Evolutionary conservation across 2,113 vertebrate species (phyloP), one percentile per base, ranked within the genome.

Genomic region (Acrocephalus kingi): DNA sequence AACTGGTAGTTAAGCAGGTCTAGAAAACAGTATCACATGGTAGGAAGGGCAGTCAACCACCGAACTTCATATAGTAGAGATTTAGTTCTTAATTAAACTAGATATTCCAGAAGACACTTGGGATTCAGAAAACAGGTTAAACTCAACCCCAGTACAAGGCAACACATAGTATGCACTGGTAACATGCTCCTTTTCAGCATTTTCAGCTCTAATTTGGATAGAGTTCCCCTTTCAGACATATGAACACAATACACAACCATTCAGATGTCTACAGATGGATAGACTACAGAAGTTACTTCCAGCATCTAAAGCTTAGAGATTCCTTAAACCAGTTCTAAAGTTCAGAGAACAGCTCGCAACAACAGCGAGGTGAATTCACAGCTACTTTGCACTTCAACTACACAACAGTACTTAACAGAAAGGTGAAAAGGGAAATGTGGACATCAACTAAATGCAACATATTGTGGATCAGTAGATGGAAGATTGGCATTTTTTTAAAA

Each of bases 401-500:
- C 2, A 2, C 22, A 56, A 37, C 13, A 52, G 13, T 13, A 69
- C 31, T 76, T 86, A 66, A 79, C 62, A 83, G 33, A 68, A 72
- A 46, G 1, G 13, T 12, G 30, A 89, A 41, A 71, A 10, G 11
- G 7, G 2, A 45, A 66, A 25, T 13, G 52, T 0, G 1, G 12
- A 31, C 9, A 9, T 49, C 22, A 91, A 52, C 21, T 73, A 59
- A 89, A 55, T 18, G 13, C 18, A 90, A 45, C 6, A 5, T 27
- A 31, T 19, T 62, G n/a, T 25, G 10, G 14, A 85, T 31, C 33
- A 88, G 16, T 7, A 90, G 19, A 4, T 52, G 15, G 4, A 86
- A 15, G 16, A 77, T 1, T 3, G 9, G 80, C 13, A 1, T 35
- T 33, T 22, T 39, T 49, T 25, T 11, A 2, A 20, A 35, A 28